Evolutionary conservation across 2,113 vertebrate genomes (phyloP).

Genomic region (Beaufortia kweichowensis): DNA sequence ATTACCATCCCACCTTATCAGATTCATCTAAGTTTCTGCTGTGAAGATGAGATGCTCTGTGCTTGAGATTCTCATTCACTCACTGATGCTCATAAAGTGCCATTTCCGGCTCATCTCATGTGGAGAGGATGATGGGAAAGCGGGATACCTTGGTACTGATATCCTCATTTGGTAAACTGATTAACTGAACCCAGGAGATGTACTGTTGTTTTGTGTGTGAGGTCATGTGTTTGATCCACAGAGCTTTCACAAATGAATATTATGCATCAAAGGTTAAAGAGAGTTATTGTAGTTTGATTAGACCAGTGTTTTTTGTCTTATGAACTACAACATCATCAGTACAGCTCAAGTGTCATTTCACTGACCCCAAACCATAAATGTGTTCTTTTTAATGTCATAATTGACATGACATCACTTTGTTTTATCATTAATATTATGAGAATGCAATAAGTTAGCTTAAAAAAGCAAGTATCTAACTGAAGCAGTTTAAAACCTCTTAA

Average conservation of each 20-base stretch:
- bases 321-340: no score
- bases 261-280: slow-evolving; percentile 1
- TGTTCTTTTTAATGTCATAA: no score
- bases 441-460: background rate
- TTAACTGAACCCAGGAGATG: slow-evolving; percentile 33
- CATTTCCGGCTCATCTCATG: slow-evolving; percentile 47
- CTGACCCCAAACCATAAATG: no score
- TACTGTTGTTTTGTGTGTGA: background rate
- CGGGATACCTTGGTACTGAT: slow-evolving; percentile 30
- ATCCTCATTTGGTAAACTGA: slow-evolving; percentile 33
- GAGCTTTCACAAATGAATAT: slow-evolving; percentile 10
- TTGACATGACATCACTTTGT: background rate
- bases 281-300: background rate
- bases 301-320: background rate
- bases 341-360: no score
- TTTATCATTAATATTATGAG: background rate
- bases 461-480: no score
- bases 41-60: slow-evolving; percentile 53
- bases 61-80: slow-evolving; percentile 44
- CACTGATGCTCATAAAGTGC: slow-evolving; percentile 39
- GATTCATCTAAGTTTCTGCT: slow-evolving; percentile 59
- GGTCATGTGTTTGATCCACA: slow-evolving; percentile 15
- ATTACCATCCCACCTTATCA: slow-evolving; percentile 64
- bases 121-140: slow-evolving; percentile 44
- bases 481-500: no score